Base-by-base conservation (phyloP, 2,888 invertebrate species). In the Ctena decussata region DNA sequence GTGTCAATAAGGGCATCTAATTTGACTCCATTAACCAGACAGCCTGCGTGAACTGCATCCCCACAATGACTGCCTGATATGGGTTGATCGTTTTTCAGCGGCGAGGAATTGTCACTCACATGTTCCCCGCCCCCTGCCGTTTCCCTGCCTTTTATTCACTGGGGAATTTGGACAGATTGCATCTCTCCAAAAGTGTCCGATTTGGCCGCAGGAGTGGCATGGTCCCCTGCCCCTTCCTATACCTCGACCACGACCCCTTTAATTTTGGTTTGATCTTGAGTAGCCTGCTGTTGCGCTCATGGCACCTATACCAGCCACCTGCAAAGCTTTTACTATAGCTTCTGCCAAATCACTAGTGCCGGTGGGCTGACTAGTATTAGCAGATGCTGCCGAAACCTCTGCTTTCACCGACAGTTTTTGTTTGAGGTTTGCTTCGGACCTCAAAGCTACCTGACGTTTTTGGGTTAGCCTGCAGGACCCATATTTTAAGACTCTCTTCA, bases 141-240 rank as follows among this genome's bases (percentile, higher is more conserved):
- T 74, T 49, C 32, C 74, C 35, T 30, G 1, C 3, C 11, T 32
- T 53, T 70, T 32, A n/a, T n/a, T n/a, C n/a, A n/a, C n/a, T n/a
- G 41, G 70, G 5, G 70, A 70, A 5, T 46, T 74, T 35, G 46
- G 74, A 21, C 74, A 74, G 1, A 32, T 37, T 3, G 35, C 18
- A 32, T 74, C 53, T 24, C 74, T 74, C 74, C 74, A 74, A 49
- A 27, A 49, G n/a, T 49, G 74, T 8, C 74, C 74, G 11, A n/a
- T 21, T 37, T 74, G 74, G 15, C 74, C 74, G 24, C 74, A 74
- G 24, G 46, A 41, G 41, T 74, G 74, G n/a, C n/a, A n/a, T n/a
- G n/a, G n/a, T n/a, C n/a, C n/a, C n/a, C n/a, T n/a, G n/a, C n/a
- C n/a, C n/a, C n/a, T n/a, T n/a, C n/a, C n/a, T n/a, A n/a, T n/a